Percentiles rank a stretch among this genome's conserved stretches.
These are phyloP conservation scores for Oncorhynchus keta DNA, from an alignment of 2,113 vertebrate genomes.

Conservation along the genomic window DNA sequence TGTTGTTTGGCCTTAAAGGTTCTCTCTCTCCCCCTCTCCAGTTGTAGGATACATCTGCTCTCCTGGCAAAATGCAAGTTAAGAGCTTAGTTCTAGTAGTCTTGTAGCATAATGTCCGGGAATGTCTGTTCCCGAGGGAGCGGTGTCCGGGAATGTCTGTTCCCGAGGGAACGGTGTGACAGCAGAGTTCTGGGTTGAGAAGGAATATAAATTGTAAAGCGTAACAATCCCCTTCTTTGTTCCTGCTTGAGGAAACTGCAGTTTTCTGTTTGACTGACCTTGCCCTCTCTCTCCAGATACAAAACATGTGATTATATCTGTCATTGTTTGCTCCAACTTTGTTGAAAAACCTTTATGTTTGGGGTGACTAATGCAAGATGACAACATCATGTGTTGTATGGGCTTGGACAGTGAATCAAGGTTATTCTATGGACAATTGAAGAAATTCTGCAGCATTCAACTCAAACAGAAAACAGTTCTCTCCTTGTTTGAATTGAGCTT, in stretches of 20 bases:
- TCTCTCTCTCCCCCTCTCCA: conserved; percentile 26
- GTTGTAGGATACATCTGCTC: neutral
- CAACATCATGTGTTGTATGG: no score
- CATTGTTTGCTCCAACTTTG: neutral
- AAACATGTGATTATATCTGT: conserved; percentile 3
- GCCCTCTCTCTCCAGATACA: conserved; percentile 17
- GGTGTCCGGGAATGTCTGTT: no score
- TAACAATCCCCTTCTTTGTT: conserved; percentile 57
- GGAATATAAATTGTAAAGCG: neutral
- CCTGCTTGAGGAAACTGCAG: conserved; percentile 12
- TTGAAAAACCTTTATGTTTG: conserved; percentile 5
- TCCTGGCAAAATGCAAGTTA: conserved; percentile 9
- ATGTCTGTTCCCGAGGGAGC: conserved; percentile 40
- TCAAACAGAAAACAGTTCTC: neutral
- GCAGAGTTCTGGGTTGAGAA: neutral
- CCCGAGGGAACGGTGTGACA: neutral
- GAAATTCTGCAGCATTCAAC: neutral
- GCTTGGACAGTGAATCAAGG: neutral
- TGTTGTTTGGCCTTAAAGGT: conserved; percentile 47
- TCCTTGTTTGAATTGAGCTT: neutral
- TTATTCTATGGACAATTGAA: neutral
- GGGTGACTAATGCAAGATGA: neutral
- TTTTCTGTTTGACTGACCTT: conserved; percentile 24
- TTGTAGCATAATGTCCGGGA: conserved; percentile 58
- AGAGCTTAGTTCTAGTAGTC: conserved; percentile 46